Percentiles rank a stretch among this genome's conserved stretches.
phyloP scores from a whole-genome alignment of 2,797 vertebrate species.

The Myotis myotis region DNA sequence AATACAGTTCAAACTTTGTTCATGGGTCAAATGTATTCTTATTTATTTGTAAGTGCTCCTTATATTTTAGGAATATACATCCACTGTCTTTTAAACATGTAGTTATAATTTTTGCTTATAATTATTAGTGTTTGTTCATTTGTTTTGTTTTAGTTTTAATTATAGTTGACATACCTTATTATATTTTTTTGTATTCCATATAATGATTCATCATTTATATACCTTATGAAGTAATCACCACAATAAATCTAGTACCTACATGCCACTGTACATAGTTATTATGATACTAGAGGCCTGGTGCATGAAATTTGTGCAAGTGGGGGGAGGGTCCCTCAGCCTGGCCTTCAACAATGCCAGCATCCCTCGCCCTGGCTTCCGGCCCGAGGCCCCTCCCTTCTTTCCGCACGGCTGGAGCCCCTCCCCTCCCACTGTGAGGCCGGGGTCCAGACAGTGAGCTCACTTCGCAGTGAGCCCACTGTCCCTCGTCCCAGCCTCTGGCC shows the following conservation, averaged over 20 bases:
- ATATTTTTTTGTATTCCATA: background rate
- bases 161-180: background rate
- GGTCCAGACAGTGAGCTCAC: no score
- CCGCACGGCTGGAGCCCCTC: no score
- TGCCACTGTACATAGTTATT: background rate
- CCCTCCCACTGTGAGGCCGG: no score
- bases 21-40: background rate
- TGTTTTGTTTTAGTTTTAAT: background rate
- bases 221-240: background rate
- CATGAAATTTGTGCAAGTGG: no score
- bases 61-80: background rate
- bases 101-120: background rate
- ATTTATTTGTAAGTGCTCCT: background rate
- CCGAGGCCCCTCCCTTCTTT: no score
- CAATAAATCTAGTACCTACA: background rate
- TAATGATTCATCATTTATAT: background rate
- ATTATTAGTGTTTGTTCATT: background rate
- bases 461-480: no score
- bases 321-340: no score
- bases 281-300: no score
- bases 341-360: no score
- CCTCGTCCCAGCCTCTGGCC: no score
- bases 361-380: no score
- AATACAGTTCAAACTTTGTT: background rate
- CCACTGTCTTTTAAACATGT: background rate